phyloP scores from a whole-genome alignment of 2,888 invertebrate genomes.

The Cephus rjabovi region DNA sequence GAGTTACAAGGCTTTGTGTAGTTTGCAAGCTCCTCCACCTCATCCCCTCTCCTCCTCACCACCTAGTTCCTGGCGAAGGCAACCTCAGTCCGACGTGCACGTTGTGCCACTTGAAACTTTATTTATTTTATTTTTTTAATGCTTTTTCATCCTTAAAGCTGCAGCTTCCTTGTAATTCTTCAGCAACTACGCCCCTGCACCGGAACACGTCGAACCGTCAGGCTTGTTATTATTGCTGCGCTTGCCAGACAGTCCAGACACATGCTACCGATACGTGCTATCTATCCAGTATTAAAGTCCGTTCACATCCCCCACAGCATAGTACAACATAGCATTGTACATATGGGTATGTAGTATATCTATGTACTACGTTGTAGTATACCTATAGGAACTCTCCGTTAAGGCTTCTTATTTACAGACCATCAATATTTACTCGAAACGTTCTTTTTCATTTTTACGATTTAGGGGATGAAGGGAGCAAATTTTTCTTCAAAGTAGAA shows the following conservation, averaged over 20 bases:
- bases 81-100: neutral
- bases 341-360: neutral
- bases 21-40: conserved; percentile 19
- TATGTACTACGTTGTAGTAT: neutral
- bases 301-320: neutral
- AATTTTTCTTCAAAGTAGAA: neutral
- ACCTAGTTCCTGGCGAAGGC: conserved; percentile 11
- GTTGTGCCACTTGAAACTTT: neutral
- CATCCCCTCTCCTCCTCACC: conserved; percentile 8
- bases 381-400: neutral
- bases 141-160: neutral
- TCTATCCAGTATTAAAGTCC: neutral
- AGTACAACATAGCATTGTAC: neutral
- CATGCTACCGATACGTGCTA: neutral
- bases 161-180: neutral
- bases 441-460: neutral
- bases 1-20: conserved; percentile 42
- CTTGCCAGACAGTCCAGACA: neutral
- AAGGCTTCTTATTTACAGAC: neutral
- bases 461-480: neutral
- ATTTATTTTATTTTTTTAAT: neutral
- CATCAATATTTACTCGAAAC: neutral
- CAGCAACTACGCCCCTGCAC: neutral
- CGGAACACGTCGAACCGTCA: neutral
- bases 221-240: neutral